A percentile compares a stretch with the other conserved stretches of the same genome.
Conservation (phyloP, 2,888 invertebrate species). For the Psylliodes chrysocephalus region DNA sequence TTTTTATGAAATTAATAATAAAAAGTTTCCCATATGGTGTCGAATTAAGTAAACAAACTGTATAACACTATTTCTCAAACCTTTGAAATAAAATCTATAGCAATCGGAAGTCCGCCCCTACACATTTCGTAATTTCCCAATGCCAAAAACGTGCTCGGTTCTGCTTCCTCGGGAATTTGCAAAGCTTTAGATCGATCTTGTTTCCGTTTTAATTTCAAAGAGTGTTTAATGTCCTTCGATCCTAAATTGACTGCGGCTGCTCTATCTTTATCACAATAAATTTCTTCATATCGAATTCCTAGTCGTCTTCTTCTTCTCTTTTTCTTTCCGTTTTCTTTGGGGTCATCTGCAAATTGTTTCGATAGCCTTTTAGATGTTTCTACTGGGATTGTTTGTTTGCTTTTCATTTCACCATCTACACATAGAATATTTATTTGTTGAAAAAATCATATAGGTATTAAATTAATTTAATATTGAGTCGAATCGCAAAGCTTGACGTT, state of each 20-base stretch:
- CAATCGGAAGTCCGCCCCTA: conserved; percentile 77
- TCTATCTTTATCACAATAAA: conserved; percentile 90
- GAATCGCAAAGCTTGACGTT: too few relatives aligned
- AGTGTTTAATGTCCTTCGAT: conserved; percentile 87
- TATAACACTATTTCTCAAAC: conserved; percentile 61
- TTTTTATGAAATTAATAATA: too few relatives aligned
- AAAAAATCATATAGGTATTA: too few relatives aligned
- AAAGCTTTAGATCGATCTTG: conserved; percentile 79
- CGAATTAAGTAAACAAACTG: too few relatives aligned
- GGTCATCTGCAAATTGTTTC: conserved; percentile 47
- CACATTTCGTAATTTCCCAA: conserved; percentile 81
- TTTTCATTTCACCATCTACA: conserved; percentile 26
- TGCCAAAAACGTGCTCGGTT: conserved; percentile 79
- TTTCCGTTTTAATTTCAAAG: conserved; percentile 81
- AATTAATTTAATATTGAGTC: too few relatives aligned
- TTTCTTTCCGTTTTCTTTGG: conserved; percentile 58
- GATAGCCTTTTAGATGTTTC: conserved; percentile 46
- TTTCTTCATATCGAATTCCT: conserved; percentile 70
- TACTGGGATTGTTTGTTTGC: conserved; percentile 42
- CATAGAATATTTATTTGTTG: too few relatives aligned
- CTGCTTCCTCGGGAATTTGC: conserved; percentile 82
- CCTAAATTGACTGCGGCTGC: conserved; percentile 91
- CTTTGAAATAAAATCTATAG: conserved; percentile 83
- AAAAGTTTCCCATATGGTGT: too few relatives aligned
- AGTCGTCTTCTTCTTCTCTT: conserved; percentile 43